Evolutionary conservation across 2,797 vertebrate species (phyloP).

Genomic region (Sorex maritimensis): DNA sequence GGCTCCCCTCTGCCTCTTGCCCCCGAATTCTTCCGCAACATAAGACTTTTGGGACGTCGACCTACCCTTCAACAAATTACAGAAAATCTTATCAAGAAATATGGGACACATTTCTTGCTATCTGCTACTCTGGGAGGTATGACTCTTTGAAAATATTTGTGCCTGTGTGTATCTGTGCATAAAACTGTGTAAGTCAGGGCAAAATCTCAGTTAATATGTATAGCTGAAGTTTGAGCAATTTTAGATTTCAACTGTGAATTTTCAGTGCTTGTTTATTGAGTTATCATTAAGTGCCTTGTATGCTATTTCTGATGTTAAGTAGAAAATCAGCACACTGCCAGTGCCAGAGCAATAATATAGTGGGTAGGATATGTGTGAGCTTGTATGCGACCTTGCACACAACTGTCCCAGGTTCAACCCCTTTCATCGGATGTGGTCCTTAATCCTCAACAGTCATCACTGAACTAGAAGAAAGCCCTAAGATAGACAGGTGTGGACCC

Average conservation of each 20-base stretch:
- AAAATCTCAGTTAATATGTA: neutral
- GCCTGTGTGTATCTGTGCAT: constrained; percentile 55
- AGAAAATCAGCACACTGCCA: neutral
- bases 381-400: too few relatives aligned
- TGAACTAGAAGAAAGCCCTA: too few relatives aligned
- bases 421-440: too few relatives aligned
- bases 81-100: constrained; percentile 99
- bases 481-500: too few relatives aligned
- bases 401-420: too few relatives aligned
- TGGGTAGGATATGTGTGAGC: too few relatives aligned
- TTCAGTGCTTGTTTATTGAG: neutral
- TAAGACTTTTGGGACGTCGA: constrained; percentile 95
- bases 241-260: neutral
- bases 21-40: constrained; percentile 97
- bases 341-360: too few relatives aligned
- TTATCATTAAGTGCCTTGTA: neutral
- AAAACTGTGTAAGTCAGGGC: neutral
- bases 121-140: constrained; percentile 98
- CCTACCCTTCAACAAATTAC: constrained; percentile 97
- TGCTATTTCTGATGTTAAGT: neutral
- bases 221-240: neutral
- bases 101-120: constrained; percentile 98
- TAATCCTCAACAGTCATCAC: too few relatives aligned
- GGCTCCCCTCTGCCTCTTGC: constrained; percentile 96
- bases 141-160: constrained; percentile 74